Base-by-base conservation (phyloP, 2,888 invertebrate species). In the Piscicola geometra region DNA sequence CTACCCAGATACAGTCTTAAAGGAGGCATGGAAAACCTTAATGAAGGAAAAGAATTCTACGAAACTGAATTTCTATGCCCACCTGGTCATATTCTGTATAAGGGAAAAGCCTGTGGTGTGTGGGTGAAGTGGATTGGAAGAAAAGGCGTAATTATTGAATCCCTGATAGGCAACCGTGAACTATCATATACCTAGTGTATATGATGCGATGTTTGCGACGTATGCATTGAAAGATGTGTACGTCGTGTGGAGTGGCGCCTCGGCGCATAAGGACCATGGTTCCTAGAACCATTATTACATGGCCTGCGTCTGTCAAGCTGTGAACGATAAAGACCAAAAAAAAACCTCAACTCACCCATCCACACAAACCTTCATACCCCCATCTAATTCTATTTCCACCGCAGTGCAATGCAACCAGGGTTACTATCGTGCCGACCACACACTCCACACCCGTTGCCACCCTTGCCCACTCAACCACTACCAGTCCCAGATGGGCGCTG, bases 381-480 rank as follows among this genome's bases (percentile, higher is more conserved):
- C 25, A 25, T 56, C 25, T 25, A 56, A 56, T 5, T 18, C 21
- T 21, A 56, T n/a, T 18, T 18, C 21, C 25, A 56, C 60, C 5
- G n/a, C 25, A 73, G 73, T 73, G 1, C 73, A 50, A 3, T 73
- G 73, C 33, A 64, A 73, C 32, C 15, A 52, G 32, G 73, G 73
- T 0, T 64, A 60, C n/a, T 73, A 25, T n/a, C 12, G 25, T 12
- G 25, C 15, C 18, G 33, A 15, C 12, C 35, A 60, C 60, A 56
- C 32, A 1, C 35, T 25, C 18, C 33, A n/a, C 9, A 21, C 25
- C 28, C 12, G 1, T 0, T 73, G 73, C 25, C 35, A 50, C 21
- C 32, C 64, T 18, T 73, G 73, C 35, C 73, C 73, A 9, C 9
- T 64, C 25, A 60, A 64, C 64, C 21, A 35, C 3, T 73, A 64